phyloP scores from a whole-genome alignment of 2,888 invertebrate species.

The Stenolophus ochropezus region DNA sequence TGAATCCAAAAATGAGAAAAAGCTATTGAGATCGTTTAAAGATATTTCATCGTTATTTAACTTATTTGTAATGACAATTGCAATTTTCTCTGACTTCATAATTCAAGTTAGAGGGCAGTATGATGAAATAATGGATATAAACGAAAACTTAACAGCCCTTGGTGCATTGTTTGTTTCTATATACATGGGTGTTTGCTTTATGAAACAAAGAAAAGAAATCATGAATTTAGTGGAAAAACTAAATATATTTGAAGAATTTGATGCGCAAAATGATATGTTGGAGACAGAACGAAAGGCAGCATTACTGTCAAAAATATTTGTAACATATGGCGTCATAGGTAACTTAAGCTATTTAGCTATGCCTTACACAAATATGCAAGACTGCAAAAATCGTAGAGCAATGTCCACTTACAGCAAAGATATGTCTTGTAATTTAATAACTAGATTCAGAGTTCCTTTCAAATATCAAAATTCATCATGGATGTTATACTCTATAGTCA shows the following conservation, averaged over 20 bases:
- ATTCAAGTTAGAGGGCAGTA: slow-evolving; percentile 39
- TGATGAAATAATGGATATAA: slow-evolving; percentile 54
- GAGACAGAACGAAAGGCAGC: slow-evolving; percentile 49
- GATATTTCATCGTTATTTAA: slow-evolving; percentile 26
- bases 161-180: slow-evolving; percentile 48
- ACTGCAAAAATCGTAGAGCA: slow-evolving; percentile 15
- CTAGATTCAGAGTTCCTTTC: slow-evolving; percentile 48
- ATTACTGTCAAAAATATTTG: slow-evolving; percentile 37
- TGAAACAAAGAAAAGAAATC: slow-evolving; percentile 17
- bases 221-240: slow-evolving; percentile 30
- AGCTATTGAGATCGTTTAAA: not conserved
- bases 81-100: slow-evolving; percentile 36
- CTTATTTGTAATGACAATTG: slow-evolving; percentile 26
- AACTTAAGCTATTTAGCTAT: slow-evolving; percentile 47
- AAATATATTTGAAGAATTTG: slow-evolving; percentile 49
- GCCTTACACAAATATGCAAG: slow-evolving; percentile 43
- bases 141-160: slow-evolving; percentile 47
- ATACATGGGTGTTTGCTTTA: slow-evolving; percentile 46
- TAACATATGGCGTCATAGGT: slow-evolving; percentile 39
- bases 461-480: slow-evolving; percentile 38
- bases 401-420: slow-evolving; percentile 42
- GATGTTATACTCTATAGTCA: slow-evolving; percentile 30
- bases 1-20: slow-evolving; percentile 11
- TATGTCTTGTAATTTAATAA: slow-evolving; percentile 49
- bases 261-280: slow-evolving; percentile 12